phyloP scores from a whole-genome alignment of 1,140 invertebrate species.

The Mamestra configurata region DNA sequence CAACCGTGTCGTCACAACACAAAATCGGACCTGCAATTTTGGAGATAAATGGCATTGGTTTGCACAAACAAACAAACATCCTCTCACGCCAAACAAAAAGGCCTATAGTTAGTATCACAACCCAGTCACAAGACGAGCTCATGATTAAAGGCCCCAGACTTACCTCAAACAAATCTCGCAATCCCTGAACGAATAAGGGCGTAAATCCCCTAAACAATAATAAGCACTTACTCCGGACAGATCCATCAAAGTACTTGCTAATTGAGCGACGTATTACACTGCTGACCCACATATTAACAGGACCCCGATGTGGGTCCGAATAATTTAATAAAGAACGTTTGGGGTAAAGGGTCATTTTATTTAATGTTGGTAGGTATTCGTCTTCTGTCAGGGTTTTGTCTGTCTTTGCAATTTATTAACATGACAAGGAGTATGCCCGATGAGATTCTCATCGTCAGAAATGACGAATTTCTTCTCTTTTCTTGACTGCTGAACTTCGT shows the following conservation, averaged over 20 bases:
- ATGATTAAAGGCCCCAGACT: neutral
- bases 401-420: too few relatives aligned
- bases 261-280: conserved; percentile 4
- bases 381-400: too few relatives aligned
- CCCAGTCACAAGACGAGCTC: neutral
- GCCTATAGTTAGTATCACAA: too few relatives aligned
- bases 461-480: too few relatives aligned
- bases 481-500: too few relatives aligned
- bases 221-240: neutral
- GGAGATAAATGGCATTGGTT: too few relatives aligned
- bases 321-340: neutral
- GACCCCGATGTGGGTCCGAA: neutral
- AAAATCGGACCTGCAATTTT: too few relatives aligned
- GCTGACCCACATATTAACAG: neutral
- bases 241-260: neutral
- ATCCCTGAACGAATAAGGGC: neutral
- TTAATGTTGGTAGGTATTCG: neutral
- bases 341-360: neutral
- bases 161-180: neutral
- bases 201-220: neutral
- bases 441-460: too few relatives aligned
- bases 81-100: too few relatives aligned
- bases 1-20: too few relatives aligned
- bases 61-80: too few relatives aligned
- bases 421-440: too few relatives aligned